Conservation (phyloP, 1,140 invertebrate genomes). For the Nymphalis io region DNA sequence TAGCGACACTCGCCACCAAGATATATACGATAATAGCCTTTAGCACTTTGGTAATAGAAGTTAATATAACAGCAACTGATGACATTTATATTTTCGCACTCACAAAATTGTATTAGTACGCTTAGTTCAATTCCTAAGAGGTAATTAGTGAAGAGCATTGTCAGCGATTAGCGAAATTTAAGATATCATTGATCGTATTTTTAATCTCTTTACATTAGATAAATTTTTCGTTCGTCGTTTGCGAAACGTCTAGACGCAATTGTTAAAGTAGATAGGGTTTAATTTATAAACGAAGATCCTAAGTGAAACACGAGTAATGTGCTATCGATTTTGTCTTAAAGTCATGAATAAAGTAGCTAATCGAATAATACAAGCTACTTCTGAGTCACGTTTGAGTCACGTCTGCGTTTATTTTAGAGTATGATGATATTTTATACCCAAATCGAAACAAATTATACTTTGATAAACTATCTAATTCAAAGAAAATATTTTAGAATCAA, state of each 20-base stretch:
- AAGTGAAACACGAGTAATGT: neutral
- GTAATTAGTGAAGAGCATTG: conserved; percentile 12
- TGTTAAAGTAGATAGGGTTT: conserved; percentile 4
- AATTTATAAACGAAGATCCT: conserved; percentile 4
- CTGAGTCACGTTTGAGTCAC: too few species aligned
- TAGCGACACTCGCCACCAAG: conserved; percentile 17
- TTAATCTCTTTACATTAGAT: conserved; percentile 5
- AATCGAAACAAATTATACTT: too few species aligned
- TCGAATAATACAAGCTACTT: too few species aligned
- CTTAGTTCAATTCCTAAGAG: conserved; percentile 9
- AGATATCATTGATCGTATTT: neutral
- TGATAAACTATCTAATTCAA: too few species aligned
- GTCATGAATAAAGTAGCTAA: too few species aligned
- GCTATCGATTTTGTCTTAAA: neutral
- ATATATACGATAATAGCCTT: conserved; percentile 20
- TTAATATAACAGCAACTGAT: neutral
- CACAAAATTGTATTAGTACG: conserved; percentile 34
- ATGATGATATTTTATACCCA: too few species aligned
- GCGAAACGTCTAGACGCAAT: conserved; percentile 20
- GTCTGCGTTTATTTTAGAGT: too few species aligned
- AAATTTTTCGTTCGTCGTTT: neutral
- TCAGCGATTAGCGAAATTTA: conserved; percentile 4
- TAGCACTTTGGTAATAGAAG: conserved; percentile 21
- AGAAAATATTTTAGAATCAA: too few species aligned
- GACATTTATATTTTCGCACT: conserved; percentile 22